Evolutionary conservation across 2,797 vertebrate genomes (phyloP), one percentile per base, ranked within the genome.

Genomic region (Tauraco hartlaubi): DNA sequence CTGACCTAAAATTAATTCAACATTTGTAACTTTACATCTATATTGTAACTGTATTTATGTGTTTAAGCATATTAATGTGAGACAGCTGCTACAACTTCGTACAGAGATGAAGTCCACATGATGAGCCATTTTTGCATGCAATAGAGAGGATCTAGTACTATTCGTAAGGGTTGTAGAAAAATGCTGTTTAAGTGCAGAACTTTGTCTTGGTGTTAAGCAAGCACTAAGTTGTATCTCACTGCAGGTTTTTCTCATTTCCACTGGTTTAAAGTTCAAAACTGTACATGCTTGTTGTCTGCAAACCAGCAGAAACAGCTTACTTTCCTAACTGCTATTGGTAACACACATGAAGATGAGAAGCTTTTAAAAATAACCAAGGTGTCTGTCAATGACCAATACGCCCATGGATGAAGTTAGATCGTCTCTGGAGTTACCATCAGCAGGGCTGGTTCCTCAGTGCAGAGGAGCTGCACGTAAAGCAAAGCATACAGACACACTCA

Each of bases 1-100:
- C 14, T 67, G 67, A 61, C 64, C 95, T 93, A 71, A 95, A 94
- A 90, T 86, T 81, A 91, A 93, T 85, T 82, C 44, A 93, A 51
- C 56, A 39, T 90, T 91, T 93, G 35, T 91, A 63, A 85, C 29
- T 86, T 51, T 85, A n/a, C 39, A 54, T 88, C 61, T 86, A 4
- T 92, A 63, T 83, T 89, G 17, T 92, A 55, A 39, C 64, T 75
- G 68, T 68, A 28, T 88, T 81, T 91, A 37, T 86, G 25, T 80
- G 37, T 63, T 92, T 78, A 94, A 92, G 49, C 43, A 77, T 72
- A 31, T 55, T 96, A 96, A 96, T 83, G 7, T 90, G 78, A 88
- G 75, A 83, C 95, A 96, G 94, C 92, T 95, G 92, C 73, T 90
- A 35, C 19, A 68, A 49, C 69, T 91, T 90, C 13, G 1, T 77